Percentiles rank a stretch among this genome's conserved stretches.
Conservation (phyloP, 2,113 vertebrate genomes). For the Camelus bactrianus region DNA sequence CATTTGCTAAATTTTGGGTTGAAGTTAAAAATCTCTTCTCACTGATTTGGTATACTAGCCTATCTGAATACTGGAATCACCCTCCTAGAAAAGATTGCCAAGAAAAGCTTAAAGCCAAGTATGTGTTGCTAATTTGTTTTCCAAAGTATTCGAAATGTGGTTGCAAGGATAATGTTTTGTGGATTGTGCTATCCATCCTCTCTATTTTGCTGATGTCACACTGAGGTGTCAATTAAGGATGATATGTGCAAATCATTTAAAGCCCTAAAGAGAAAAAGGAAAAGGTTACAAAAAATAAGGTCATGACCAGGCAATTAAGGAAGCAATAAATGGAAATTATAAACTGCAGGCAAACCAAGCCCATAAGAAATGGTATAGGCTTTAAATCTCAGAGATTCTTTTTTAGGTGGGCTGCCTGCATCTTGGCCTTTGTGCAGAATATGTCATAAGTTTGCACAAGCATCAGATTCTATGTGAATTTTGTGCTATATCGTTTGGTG, state of each 20-base stretch:
- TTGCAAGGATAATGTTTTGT: slow-evolving; percentile 66
- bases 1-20: slow-evolving; percentile 36
- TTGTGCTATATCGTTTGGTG: not conserved
- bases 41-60: not conserved
- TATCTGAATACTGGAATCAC: not conserved
- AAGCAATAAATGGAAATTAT: slow-evolving; percentile 82
- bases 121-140: slow-evolving; percentile 58
- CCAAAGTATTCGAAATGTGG: slow-evolving; percentile 68
- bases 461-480: not conserved
- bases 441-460: not conserved
- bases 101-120: slow-evolving; percentile 50
- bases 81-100: not conserved
- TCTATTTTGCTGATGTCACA: slow-evolving; percentile 85
- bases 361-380: slow-evolving; percentile 3
- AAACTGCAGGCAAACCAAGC: slow-evolving; percentile 69
- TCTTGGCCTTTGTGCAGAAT: not conserved
- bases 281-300: slow-evolving; percentile 84
- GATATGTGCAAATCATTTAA: slow-evolving; percentile 88
- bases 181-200: slow-evolving; percentile 74
- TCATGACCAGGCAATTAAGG: slow-evolving; percentile 83
- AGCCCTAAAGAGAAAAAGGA: slow-evolving; percentile 83
- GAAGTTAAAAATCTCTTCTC: slow-evolving; percentile 52
- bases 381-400: slow-evolving; percentile 37
- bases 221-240: slow-evolving; percentile 88
- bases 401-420: not conserved